These are phyloP conservation scores for Fukomys damarensis DNA, from an alignment of 2,113 vertebrate species.

Conservation along the genomic window DNA sequence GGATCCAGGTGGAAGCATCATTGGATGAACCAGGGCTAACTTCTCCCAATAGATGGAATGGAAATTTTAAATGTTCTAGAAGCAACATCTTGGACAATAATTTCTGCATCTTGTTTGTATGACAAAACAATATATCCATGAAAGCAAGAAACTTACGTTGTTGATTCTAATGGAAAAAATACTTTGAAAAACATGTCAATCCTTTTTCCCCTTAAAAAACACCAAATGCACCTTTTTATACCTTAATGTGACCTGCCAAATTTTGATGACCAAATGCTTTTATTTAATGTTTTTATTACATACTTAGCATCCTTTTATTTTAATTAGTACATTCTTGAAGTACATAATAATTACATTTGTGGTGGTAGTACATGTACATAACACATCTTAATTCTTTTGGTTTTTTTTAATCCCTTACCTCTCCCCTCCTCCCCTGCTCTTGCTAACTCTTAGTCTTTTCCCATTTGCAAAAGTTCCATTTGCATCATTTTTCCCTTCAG, in stretches of 20 bases:
- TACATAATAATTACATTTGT: not conserved
- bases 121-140: not conserved
- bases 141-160: not conserved
- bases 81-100: not conserved
- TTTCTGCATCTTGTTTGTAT: not conserved
- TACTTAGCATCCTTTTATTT: not conserved
- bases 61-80: not conserved
- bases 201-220: not conserved
- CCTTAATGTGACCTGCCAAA: not conserved
- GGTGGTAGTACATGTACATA: not conserved
- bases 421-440: not conserved
- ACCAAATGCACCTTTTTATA: not conserved
- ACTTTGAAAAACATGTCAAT: not conserved
- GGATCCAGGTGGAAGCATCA: not conserved
- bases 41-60: not conserved
- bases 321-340: not conserved
- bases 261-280: not conserved
- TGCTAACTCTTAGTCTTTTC: not conserved
- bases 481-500: not conserved
- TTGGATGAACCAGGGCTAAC: not conserved
- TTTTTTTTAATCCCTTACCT: not conserved
- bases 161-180: not conserved
- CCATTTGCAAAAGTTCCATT: not conserved
- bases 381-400: not conserved
- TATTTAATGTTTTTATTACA: constrained; percentile 35